phyloP scores from a whole-genome alignment of 2,113 vertebrate species.

The Pituophis catenifer region DNA sequence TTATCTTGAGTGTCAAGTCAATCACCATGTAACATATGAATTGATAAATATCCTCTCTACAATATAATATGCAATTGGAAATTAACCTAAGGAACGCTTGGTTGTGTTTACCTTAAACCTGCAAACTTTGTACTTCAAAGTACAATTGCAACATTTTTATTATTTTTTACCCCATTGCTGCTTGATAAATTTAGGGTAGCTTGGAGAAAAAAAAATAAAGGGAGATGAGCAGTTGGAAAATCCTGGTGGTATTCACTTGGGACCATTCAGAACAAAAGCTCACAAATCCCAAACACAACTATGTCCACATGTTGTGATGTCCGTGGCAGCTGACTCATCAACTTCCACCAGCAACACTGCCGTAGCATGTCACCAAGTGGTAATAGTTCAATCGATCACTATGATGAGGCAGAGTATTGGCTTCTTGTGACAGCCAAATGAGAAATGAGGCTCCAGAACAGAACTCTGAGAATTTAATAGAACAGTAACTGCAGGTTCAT shows the following conservation, averaged over 20 bases:
- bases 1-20: neutral
- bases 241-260: conserved; percentile 55
- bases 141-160: neutral
- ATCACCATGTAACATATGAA: neutral
- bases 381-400: conserved; percentile 76
- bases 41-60: neutral
- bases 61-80: neutral
- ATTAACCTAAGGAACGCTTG: neutral
- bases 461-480: conserved; percentile 66
- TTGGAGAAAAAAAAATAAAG: neutral
- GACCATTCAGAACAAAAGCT: conserved; percentile 73
- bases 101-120: neutral
- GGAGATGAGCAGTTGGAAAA: neutral
- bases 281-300: conserved; percentile 66
- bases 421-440: conserved; percentile 69
- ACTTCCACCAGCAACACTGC: conserved; percentile 62
- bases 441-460: conserved; percentile 67
- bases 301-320: conserved; percentile 62
- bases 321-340: conserved; percentile 70
- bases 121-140: neutral
- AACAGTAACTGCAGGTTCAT: conserved; percentile 60
- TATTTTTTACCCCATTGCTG: neutral
- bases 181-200: neutral
- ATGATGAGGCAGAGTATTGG: conserved; percentile 71
- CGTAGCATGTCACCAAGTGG: conserved; percentile 70